Percentiles rank a stretch among this genome's conserved stretches.
Evolutionary conservation across 2,888 invertebrate species (phyloP).

Genomic region (Spisula subtruncata): DNA sequence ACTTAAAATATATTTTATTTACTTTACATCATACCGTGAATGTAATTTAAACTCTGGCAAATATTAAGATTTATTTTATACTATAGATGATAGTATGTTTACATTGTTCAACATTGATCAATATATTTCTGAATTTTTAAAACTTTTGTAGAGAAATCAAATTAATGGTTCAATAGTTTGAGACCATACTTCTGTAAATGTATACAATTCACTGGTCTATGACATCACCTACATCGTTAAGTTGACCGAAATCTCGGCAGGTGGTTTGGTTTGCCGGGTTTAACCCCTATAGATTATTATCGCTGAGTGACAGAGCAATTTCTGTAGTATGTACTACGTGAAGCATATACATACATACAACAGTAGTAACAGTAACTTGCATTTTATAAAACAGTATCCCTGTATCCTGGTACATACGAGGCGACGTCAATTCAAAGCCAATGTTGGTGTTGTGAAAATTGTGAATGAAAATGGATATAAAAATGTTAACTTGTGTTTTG

Average conservation of each 20-base stretch:
- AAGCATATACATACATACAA: background rate
- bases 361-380: background rate
- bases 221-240: background rate
- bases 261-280: slow-evolving; percentile 40
- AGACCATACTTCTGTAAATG: background rate
- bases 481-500: background rate
- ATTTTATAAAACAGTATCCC: background rate
- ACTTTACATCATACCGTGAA: background rate
- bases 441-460: background rate
- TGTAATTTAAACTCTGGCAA: background rate
- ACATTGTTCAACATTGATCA: background rate
- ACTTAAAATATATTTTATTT: background rate
- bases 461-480: background rate
- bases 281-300: slow-evolving; percentile 47
- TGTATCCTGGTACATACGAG: background rate
- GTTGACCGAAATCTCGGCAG: slow-evolving; percentile 36
- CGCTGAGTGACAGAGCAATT: slow-evolving; percentile 43
- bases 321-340: slow-evolving; percentile 12
- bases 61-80: background rate
- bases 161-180: slow-evolving; percentile 31
- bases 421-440: background rate
- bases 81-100: background rate
- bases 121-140: background rate
- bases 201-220: background rate
- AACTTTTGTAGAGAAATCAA: background rate